Base-by-base conservation (phyloP, 2,888 invertebrate genomes). In the Rhamnusium bicolor region DNA sequence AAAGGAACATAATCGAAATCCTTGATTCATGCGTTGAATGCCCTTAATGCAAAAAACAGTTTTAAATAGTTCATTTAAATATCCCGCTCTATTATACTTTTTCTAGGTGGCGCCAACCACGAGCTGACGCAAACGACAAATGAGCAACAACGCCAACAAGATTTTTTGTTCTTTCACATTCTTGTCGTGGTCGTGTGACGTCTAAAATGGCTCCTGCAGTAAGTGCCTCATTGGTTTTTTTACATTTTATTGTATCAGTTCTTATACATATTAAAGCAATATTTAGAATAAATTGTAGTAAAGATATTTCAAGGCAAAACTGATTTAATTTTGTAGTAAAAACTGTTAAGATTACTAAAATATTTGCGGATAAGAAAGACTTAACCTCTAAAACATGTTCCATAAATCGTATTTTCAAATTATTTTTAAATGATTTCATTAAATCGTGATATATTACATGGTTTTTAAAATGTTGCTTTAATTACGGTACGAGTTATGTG, bases 141-240 rank as follows among this genome's bases (percentile, higher is more conserved):
- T 40, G 12, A n/a, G n/a, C 40, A n/a, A 40, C 3, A 40, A 12
- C n/a, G 4, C 4, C 40, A n/a, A n/a, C n/a, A n/a, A 2, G n/a
- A 1, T 40, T 40, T 40, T 40, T 40, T 1, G 4, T 18, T 14
- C 65, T 65, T 65, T 65, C 27, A 29, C n/a, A 47, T 21, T 1
- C 18, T 47, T 46, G 46, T 3, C 14, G 51, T 29, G 27, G 7
- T 66, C 63, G 58, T n/a, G 8, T 16, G 14, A 32, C 67, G 65
- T 65, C 56, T 5, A 56, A 53, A 61, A 79, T 80, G 80, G 73
- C 78, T 70, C 75, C 77, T 49, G 79, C 77, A 46, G 81, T 81
- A 79, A 79, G 75, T 72, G 67, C 60, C 72, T 72, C 56, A 14
- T 46, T 24, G 2, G 24, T 19, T 61, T 40, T 63, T 53, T 63